Conservation (phyloP, 2,113 vertebrate species). For the Amazona guildingii region DNA sequence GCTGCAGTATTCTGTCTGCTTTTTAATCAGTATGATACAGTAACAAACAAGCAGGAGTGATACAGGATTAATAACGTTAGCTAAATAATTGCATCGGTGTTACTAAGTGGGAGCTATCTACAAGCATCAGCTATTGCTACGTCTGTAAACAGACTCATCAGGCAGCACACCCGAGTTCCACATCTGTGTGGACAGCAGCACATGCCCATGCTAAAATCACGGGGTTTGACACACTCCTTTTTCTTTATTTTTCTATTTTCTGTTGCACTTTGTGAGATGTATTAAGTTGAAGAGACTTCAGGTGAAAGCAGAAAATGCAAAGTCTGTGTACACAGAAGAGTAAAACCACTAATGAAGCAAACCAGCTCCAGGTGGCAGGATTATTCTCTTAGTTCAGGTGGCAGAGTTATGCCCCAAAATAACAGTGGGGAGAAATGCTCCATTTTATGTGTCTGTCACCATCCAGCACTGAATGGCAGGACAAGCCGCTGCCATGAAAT, state of each 20-base stretch:
- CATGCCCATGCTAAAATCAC: neutral
- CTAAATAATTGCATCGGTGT: neutral
- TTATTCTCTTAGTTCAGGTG: neutral
- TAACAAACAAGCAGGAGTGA: neutral
- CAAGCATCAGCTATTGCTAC: neutral
- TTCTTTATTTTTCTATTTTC: neutral
- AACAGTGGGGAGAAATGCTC: neutral
- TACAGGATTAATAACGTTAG: neutral
- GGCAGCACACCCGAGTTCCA: rapidly evolving
- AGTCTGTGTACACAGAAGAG: neutral
- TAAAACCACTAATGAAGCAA: neutral
- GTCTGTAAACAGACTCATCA: neutral
- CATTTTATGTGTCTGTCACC: neutral
- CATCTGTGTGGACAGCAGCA: neutral
- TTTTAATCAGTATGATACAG: neutral
- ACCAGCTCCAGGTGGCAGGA: neutral
- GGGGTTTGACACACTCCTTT: neutral
- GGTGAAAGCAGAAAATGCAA: neutral
- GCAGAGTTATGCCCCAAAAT: neutral
- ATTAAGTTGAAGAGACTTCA: neutral
- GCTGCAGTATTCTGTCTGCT: neutral
- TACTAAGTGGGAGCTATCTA: neutral
- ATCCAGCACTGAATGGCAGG: neutral
- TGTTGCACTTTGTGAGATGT: neutral
- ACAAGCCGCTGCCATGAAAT: neutral